These are phyloP conservation scores for Daktulosphaira vitifoliae DNA, from an alignment of 1,140 invertebrate species.

Conservation along the genomic window DNA sequence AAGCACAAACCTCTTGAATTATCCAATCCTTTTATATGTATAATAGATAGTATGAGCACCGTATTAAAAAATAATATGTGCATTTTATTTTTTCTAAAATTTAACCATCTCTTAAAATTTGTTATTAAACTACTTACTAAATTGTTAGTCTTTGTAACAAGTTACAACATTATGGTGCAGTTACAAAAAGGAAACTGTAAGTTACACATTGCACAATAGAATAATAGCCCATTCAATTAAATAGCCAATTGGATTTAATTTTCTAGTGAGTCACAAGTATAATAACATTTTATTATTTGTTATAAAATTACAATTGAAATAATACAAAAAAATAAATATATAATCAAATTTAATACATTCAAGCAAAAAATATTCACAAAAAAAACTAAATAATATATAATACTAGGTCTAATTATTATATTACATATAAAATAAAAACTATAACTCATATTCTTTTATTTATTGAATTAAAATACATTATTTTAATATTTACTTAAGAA, in stretches of 20 bases:
- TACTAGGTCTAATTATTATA: too few relatives aligned
- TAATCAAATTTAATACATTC: slow-evolving; percentile 9
- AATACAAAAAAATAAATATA: slow-evolving; percentile 15
- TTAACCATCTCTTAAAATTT: background rate
- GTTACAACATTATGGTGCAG: slow-evolving; percentile 8
- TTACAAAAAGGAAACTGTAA: slow-evolving; percentile 27
- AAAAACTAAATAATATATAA: background rate
- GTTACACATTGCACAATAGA: slow-evolving; percentile 4
- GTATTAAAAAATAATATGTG: background rate
- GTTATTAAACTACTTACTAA: background rate
- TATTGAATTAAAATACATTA: too few relatives aligned
- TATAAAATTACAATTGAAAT: slow-evolving; percentile 13
- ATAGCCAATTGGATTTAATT: slow-evolving; percentile 25
- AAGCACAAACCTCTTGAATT: slow-evolving; percentile 9
- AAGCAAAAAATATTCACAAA: slow-evolving; percentile 1
- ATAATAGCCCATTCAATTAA: slow-evolving; percentile 30
- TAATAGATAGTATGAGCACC: background rate
- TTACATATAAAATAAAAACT: too few relatives aligned
- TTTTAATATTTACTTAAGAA: slow-evolving; percentile 2
- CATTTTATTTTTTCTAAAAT: slow-evolving; percentile 15
- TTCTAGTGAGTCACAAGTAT: slow-evolving; percentile 11
- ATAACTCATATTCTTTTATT: too few relatives aligned
- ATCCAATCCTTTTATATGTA: background rate
- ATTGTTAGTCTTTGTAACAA: background rate
- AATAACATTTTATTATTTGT: slow-evolving; percentile 5